Evolutionary conservation across 1,140 invertebrate genomes (phyloP), one percentile per base, ranked within the genome.

Genomic region (Aphelenchoides fujianensis): DNA sequence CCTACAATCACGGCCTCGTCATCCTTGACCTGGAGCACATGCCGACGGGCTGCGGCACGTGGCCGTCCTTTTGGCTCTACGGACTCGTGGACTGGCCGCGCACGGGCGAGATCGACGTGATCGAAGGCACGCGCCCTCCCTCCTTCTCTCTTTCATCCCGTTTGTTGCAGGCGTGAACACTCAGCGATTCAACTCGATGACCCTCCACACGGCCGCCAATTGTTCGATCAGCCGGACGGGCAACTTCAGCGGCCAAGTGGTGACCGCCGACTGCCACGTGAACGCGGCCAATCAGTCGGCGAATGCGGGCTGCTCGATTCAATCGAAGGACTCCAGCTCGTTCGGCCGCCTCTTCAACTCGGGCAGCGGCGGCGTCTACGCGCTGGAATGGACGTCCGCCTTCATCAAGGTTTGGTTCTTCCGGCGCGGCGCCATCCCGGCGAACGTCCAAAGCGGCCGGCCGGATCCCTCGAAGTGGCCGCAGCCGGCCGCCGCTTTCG

Each of bases 281-380:
- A 59, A 59, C 7, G 55, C 55, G 27, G 19, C 55, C 5, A 19
- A 19, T 59, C 55, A 59, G 23, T 23, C 55, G 12, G 5, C 5
- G 5, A 59, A 59, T 23, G 5, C 7, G 7, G 55, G 55, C 28
- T 59, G 55, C 23, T 59, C 55, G 55, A 59, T 59, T 59, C 28
- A 5, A 59, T 16, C 5, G 12, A 23, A 48, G 12, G 12, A 48
- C 12, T 12, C 41, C 12, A 32, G 19, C 34, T 5, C 5, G 5
- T 59, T 7, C 23, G 55, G 55, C 5, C 5, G 7, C 5, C 27
- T 5, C 23, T 59, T 59, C 55, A 59, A 59, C 23, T 5, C 28
- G 23, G 5, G 5, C 28, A 23, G 19, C 5, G 55, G 55, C 23
- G 55, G 55, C 7, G 23, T 59, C 34, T 59, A 59, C 23, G 55